phyloP scores from a whole-genome alignment of 2,113 vertebrate species.

The Carassius auratus region DNA sequence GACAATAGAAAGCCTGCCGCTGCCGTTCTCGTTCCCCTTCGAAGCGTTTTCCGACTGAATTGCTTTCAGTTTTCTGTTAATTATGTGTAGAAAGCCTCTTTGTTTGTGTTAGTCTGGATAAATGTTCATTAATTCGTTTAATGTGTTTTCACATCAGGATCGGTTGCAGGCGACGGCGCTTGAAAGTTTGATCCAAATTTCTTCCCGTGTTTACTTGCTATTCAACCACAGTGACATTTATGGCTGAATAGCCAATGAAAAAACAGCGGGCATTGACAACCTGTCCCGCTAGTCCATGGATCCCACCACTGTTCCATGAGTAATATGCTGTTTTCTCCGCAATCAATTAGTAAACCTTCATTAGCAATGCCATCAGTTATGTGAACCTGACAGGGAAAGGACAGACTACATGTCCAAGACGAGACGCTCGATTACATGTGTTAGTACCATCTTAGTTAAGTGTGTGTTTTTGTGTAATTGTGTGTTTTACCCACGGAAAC shows the following conservation, averaged over 20 bases:
- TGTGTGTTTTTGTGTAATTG: too few species aligned
- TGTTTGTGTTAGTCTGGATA: background rate
- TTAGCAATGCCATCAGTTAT: slow-evolving; percentile 74
- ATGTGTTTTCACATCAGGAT: background rate
- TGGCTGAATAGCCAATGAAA: slow-evolving; percentile 18
- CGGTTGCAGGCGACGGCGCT: background rate
- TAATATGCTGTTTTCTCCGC: slow-evolving; percentile 78
- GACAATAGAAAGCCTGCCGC: background rate
- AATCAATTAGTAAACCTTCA: slow-evolving; percentile 79
- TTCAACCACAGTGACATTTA: background rate
- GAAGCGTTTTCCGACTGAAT: slow-evolving; percentile 1
- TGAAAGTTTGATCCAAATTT: slow-evolving; percentile 20
- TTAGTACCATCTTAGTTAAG: background rate
- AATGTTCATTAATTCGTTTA: background rate
- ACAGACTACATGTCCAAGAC: slow-evolving; percentile 35
- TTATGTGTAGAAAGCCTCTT: slow-evolving; percentile 7
- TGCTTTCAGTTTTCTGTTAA: slow-evolving; percentile 14
- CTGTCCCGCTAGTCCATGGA: slow-evolving; percentile 67
- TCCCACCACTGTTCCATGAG: slow-evolving; percentile 70
- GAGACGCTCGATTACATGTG: background rate
- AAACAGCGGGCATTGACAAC: slow-evolving; percentile 69
- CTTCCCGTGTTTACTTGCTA: background rate
- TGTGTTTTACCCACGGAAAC: background rate
- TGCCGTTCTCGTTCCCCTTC: background rate
- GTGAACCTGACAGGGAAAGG: slow-evolving; percentile 63